Evolutionary conservation across 2,888 invertebrate species (phyloP).

Genomic region (Aelia acuminata): DNA sequence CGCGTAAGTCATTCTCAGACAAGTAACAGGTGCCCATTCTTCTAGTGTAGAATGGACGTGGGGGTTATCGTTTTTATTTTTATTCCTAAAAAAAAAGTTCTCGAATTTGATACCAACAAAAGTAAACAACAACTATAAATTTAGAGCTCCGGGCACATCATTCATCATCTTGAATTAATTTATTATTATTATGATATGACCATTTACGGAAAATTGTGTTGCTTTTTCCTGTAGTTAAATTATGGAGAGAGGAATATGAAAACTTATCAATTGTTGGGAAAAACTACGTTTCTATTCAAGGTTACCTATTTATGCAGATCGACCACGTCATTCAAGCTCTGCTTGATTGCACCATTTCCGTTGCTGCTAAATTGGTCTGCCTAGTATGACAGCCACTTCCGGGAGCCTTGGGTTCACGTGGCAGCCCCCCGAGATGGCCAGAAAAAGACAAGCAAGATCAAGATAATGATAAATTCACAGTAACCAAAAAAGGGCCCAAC

Average conservation of each 20-base stretch:
- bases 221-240: too few species aligned
- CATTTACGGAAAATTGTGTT: too few species aligned
- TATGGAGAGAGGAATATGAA: not conserved
- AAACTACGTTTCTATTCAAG: not conserved
- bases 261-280: not conserved
- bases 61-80: too few species aligned
- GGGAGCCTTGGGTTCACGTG: conserved; percentile 26
- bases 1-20: not conserved
- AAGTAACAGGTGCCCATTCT: too few species aligned
- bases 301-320: not conserved
- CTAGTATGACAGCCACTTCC: conserved; percentile 6
- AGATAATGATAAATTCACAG: not conserved
- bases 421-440: not conserved
- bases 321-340: not conserved
- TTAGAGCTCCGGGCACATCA: too few species aligned
- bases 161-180: too few species aligned
- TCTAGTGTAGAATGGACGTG: too few species aligned
- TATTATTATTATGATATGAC: too few species aligned
- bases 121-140: too few species aligned
- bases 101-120: too few species aligned
- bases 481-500: not conserved
- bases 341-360: not conserved
- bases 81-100: too few species aligned
- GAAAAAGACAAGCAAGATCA: not conserved
- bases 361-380: not conserved